Evolutionary conservation across 37 sponge, comb jelly and placozoan genomes (phyloP).

Genomic region (Halisarca cf. caerulea): DNA sequence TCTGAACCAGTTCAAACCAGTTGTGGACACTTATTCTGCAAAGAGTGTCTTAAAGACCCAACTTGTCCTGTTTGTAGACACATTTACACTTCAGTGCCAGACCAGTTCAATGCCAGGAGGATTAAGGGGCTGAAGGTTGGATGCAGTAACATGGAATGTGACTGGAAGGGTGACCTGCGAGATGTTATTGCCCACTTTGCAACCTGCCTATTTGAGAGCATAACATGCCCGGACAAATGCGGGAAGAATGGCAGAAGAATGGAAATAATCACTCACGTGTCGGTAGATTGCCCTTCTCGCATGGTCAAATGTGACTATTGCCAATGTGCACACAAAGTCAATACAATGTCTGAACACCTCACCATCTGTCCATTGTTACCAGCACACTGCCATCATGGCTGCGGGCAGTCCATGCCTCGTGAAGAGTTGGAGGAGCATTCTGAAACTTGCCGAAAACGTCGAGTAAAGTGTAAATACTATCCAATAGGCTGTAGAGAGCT

Average conservation of each 20-base stretch:
- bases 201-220: neutral
- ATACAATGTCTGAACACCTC: too few relatives aligned
- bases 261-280: neutral
- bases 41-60: neutral
- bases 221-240: neutral
- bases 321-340: neutral
- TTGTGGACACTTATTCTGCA: slow-evolving; percentile 15
- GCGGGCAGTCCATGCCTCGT: neutral
- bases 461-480: neutral
- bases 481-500: neutral
- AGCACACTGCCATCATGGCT: neutral
- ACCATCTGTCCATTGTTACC: neutral
- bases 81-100: neutral
- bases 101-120: slow-evolving; percentile 15
- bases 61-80: slow-evolving; percentile 20
- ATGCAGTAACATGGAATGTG: neutral
- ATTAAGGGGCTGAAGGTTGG: neutral
- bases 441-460: neutral
- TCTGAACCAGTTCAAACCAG: slow-evolving; percentile 2
- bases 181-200: neutral
- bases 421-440: neutral
- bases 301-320: neutral
- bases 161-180: slow-evolving; percentile 11
- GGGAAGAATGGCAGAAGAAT: neutral
- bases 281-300: neutral